phyloP scores from a whole-genome alignment of 2,113 vertebrate genomes.

The Oreochromis tanganicae region DNA sequence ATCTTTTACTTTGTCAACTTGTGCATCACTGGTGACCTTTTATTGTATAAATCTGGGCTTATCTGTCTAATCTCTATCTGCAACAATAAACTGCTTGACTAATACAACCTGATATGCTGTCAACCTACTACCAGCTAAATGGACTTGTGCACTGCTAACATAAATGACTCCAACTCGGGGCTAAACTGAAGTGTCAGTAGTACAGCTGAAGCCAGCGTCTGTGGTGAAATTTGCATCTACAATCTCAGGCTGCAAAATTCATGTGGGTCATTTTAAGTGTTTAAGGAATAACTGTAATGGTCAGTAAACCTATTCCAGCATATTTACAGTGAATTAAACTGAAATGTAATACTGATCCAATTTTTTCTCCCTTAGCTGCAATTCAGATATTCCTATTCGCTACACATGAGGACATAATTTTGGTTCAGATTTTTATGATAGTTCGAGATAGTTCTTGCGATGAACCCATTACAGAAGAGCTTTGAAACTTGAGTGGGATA shows the following conservation, averaged over 20 bases:
- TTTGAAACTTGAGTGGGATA: not conserved
- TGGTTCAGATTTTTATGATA: conserved; percentile 7
- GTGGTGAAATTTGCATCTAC: not conserved
- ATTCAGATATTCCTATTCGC: not conserved
- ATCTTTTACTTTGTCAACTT: not conserved
- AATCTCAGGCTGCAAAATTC: not conserved
- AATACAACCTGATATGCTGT: not conserved
- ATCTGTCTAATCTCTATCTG: not conserved
- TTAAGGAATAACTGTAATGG: not conserved
- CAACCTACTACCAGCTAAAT: not conserved
- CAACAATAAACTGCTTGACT: not conserved
- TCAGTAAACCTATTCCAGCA: not conserved
- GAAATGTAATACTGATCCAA: not conserved
- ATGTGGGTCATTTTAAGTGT: not conserved
- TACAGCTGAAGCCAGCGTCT: not conserved
- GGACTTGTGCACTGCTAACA: not conserved
- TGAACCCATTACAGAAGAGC: not conserved
- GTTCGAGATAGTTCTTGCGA: not conserved
- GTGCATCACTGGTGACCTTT: not conserved
- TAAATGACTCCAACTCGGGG: not conserved
- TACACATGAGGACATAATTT: not conserved
- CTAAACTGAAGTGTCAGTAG: not conserved
- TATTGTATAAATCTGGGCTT: not conserved
- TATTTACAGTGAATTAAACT: not conserved
- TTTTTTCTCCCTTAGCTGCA: not conserved